A percentile compares a stretch with the other conserved stretches of the same genome.
phyloP scores from a whole-genome alignment of 2,888 invertebrate species.

The Cryptocephalus moraei region DNA sequence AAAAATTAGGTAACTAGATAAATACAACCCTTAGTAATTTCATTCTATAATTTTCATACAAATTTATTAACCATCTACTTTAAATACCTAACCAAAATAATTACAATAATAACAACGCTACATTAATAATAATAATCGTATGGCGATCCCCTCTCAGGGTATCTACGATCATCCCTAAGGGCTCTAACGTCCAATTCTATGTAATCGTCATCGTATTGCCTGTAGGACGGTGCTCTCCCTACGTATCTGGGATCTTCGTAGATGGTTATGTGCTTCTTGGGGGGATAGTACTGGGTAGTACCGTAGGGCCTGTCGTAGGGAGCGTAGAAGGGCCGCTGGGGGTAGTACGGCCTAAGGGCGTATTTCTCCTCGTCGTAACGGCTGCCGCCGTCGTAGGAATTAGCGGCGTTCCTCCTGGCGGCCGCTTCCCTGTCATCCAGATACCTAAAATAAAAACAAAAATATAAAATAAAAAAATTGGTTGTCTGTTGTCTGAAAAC shows the following conservation, averaged over 20 bases:
- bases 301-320: slow-evolving; percentile 1
- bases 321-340: slow-evolving; percentile 4
- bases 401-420: slow-evolving; percentile 18
- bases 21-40: too few species aligned
- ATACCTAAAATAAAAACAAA: slow-evolving; percentile 7
- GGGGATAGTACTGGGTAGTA: slow-evolving; percentile 11
- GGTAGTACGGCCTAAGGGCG: slow-evolving; percentile 10
- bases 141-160: not conserved
- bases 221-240: slow-evolving; percentile 1
- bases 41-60: too few species aligned
- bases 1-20: too few species aligned
- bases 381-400: slow-evolving; percentile 18
- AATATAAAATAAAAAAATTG: too few species aligned
- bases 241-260: slow-evolving; percentile 33
- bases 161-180: slow-evolving; percentile 3
- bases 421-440: slow-evolving; percentile 25
- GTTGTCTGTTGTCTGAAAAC: too few species aligned
- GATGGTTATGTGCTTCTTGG: slow-evolving; percentile 26
- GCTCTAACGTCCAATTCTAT: slow-evolving; percentile 23
- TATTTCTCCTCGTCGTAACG: slow-evolving; percentile 20
- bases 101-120: not conserved
- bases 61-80: not conserved
- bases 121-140: not conserved
- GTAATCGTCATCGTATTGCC: slow-evolving; percentile 17
- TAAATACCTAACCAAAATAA: not conserved